Evolutionary conservation across 2,888 invertebrate genomes (phyloP), one percentile per base, ranked within the genome.

Genomic region (Sthenelais limicola): DNA sequence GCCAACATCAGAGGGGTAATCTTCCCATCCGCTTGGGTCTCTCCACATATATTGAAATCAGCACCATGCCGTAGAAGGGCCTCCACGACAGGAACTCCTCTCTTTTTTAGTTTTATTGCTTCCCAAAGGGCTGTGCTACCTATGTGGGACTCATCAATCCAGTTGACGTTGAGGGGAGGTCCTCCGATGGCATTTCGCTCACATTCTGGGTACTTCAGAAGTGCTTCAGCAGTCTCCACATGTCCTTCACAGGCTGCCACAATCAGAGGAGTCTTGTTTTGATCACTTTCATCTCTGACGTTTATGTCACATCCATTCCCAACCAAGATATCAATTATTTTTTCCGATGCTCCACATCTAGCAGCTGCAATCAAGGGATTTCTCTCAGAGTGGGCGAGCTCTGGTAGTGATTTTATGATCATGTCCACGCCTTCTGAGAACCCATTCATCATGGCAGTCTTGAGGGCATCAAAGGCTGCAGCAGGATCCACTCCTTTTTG

Each of bases 1-100:
- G 62, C 62, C 35, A 26, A 24, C 62, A 62, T 62, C 2, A 62
- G 38, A 3, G 62, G 62, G 1, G 62, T 62, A 43, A 62, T 62
- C n/a, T 35, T 43, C 24, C 62, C 62, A 26, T 62, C 62, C 24
- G 43, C 3, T 28, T 62, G n/a, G n/a, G 62, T 38, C 3, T 24
- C 1, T 9, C 21, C 62, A 26, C 12, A 7, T 9, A 62, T 38
- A 28, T 38, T 38, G 4, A 43, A 43, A 28, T 62, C 24, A 21
- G 62, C 62, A 18, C 62, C 62, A 9, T 38, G 33, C 1, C 62
- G 35, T 18, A 62, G 38, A 24, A 62, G 62, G 0, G 24, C 62
- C 21, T 62, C 62, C 3, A 62, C 62, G 3, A 62, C 38, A 9
- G 62, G 62, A 1, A 43, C 62, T 3, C 62, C 62, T 38, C 26